These are phyloP conservation scores for Paradoxurus hermaphroditus DNA, from an alignment of 2,113 vertebrate genomes.

Conservation along the genomic window DNA sequence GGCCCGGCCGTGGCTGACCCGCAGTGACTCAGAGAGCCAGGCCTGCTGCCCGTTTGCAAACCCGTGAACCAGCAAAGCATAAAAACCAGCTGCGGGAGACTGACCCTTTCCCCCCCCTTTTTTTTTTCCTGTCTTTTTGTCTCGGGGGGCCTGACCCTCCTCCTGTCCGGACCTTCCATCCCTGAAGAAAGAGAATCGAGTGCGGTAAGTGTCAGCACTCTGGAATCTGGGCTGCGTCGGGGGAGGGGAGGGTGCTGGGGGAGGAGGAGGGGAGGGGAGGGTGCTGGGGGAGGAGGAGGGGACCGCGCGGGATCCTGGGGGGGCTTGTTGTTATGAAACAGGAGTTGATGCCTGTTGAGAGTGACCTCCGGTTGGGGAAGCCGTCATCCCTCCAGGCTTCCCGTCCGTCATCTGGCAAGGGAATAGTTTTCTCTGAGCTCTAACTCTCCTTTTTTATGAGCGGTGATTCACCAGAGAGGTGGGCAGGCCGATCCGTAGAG, in stretches of 20 bases:
- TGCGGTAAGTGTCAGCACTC: constrained; percentile 87
- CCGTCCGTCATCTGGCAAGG: neutral
- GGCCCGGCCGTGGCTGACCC: neutral
- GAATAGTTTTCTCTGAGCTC: neutral
- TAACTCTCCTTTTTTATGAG: neutral
- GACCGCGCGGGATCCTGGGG: neutral
- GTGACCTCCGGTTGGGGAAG: neutral
- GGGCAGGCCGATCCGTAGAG: neutral
- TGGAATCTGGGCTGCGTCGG: neutral
- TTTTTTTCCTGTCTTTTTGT: neutral
- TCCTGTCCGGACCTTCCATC: neutral
- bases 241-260: neutral
- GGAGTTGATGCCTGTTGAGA: neutral
- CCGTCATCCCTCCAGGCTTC: neutral
- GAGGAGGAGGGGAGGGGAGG: too few species aligned
- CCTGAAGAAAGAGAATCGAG: constrained; percentile 93
- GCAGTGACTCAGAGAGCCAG: neutral
- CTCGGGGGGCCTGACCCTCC: neutral
- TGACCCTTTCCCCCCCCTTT: constrained; percentile 61
- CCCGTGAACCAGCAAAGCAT: neutral
- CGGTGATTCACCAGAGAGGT: neutral
- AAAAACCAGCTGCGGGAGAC: neutral
- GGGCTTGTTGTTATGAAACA: neutral
- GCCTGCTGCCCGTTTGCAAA: neutral
- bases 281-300: neutral